phyloP scores from a whole-genome alignment of 2,888 invertebrate genomes.

The Griposia aprilina region DNA sequence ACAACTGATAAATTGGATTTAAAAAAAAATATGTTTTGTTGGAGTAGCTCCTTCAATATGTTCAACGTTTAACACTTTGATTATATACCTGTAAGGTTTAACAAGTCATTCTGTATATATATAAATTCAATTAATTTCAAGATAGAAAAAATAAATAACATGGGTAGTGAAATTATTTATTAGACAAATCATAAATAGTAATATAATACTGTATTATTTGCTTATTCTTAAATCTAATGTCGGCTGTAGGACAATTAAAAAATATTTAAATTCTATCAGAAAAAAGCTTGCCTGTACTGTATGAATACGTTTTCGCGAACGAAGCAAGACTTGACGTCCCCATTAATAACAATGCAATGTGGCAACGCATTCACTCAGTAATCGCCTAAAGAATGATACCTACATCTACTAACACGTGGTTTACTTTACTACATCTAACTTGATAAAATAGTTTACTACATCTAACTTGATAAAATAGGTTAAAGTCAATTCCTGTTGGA shows the following conservation, averaged over 20 bases:
- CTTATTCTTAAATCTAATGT: conserved; percentile 11
- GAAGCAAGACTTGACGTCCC: neutral
- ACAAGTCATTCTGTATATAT: no score
- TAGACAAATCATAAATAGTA: conserved; percentile 38
- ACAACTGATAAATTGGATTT: neutral
- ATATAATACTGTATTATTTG: conserved; percentile 10
- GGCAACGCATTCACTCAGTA: neutral
- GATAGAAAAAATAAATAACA: conserved; percentile 15
- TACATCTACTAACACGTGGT: conserved; percentile 13
- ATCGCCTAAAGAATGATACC: neutral
- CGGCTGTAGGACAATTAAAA: neutral
- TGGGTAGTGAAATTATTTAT: conserved; percentile 31
- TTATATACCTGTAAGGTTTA: no score
- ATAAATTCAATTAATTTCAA: neutral
- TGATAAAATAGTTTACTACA: conserved; percentile 21
- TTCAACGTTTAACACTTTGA: no score
- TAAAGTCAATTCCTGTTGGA: conserved; percentile 12
- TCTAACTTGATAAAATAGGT: conserved; percentile 10
- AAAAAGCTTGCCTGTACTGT: conserved; percentile 11
- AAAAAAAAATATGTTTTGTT: no score
- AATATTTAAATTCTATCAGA: conserved; percentile 11
- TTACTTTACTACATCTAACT: conserved; percentile 12
- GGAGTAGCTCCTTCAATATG: no score
- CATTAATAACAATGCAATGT: conserved; percentile 19
- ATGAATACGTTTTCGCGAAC: neutral